Percentiles rank a stretch among this genome's conserved stretches.
These are phyloP conservation scores for Ceratotherium simum DNA, from an alignment of 2,113 vertebrate species.

Conservation along the genomic window DNA sequence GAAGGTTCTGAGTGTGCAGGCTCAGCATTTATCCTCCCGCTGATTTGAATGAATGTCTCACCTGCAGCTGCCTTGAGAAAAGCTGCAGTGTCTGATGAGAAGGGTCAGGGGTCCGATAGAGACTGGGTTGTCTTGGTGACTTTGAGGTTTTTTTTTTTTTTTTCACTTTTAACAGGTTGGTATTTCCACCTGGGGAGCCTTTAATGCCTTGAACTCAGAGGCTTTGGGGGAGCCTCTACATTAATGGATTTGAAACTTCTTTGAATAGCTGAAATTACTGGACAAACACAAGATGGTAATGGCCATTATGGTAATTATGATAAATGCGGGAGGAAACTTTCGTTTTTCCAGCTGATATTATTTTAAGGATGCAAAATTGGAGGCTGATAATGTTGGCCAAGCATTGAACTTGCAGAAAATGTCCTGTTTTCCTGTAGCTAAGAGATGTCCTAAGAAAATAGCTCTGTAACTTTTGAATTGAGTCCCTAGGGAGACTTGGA, in stretches of 20 bases:
- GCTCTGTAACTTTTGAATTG: background rate
- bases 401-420: background rate
- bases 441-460: background rate
- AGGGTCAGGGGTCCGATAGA: background rate
- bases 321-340: background rate
- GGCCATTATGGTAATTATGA: background rate
- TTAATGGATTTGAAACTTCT: background rate
- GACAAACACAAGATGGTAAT: background rate
- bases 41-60: background rate
- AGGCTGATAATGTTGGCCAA: background rate
- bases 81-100: background rate
- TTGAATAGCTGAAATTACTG: slow-evolving; percentile 28
- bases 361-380: background rate
- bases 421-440: background rate
- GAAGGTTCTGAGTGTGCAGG: background rate
- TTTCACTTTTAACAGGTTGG: background rate
- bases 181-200: background rate
- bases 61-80: background rate
- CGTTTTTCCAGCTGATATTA: background rate
- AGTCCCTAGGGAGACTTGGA: background rate
- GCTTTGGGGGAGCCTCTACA: background rate
- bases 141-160: background rate
- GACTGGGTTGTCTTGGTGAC: background rate
- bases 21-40: background rate
- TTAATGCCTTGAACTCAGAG: background rate